phyloP scores from a whole-genome alignment of 1,140 invertebrate species.

The Caerostris darwini region DNA sequence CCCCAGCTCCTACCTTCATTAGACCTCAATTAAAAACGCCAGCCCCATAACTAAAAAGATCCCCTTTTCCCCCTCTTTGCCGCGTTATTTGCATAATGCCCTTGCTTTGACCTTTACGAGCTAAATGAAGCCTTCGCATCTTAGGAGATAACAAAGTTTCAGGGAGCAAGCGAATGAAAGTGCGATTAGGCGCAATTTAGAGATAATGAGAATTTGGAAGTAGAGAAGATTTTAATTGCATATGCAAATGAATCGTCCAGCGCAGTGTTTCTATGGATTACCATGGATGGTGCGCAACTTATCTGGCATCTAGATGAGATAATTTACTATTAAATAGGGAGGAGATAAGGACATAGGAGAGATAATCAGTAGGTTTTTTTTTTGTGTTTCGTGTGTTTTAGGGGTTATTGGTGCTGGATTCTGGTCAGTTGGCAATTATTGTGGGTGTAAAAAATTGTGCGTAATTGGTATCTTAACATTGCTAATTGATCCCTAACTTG shows the following conservation, averaged over 20 bases:
- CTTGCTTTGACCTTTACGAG: not conserved
- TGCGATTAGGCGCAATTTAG: constrained; percentile 68
- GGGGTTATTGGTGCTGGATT: not conserved
- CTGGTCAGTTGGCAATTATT: not conserved
- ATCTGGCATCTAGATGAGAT: constrained; percentile 44
- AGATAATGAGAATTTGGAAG: constrained; percentile 68
- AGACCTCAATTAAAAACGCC: constrained; percentile 52
- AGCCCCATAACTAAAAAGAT: constrained; percentile 33
- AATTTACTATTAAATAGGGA: constrained; percentile 50
- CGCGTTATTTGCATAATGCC: constrained; percentile 22
- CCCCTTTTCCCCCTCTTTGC: too few relatives aligned
- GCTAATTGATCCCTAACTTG: not conserved
- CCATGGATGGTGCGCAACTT: not conserved
- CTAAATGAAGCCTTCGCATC: not conserved
- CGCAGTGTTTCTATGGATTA: constrained; percentile 34
- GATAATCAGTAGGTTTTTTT: not conserved
- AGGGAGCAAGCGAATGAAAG: constrained; percentile 44
- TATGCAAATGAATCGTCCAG: constrained; percentile 58
- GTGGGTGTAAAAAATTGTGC: not conserved
- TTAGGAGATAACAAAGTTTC: not conserved
- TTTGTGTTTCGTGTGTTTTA: not conserved
- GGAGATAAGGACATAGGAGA: not conserved
- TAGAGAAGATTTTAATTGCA: constrained; percentile 74
- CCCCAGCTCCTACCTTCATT: constrained; percentile 22
- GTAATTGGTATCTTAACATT: not conserved